Conservation (phyloP, 2,113 vertebrate species). For the Psilopsiagon aurifrons region DNA sequence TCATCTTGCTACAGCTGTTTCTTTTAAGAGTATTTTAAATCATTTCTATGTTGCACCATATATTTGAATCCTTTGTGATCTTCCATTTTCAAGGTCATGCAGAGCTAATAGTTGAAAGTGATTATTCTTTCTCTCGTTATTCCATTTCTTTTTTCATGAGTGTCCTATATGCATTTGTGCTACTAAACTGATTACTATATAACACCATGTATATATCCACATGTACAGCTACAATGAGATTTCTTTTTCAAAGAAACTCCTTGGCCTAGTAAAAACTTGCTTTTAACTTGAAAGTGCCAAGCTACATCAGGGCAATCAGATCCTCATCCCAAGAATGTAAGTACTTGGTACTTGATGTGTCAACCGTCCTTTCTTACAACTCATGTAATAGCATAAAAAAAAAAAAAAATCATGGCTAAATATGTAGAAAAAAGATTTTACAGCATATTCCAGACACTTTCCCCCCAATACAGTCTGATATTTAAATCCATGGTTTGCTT, state of each 20-base stretch:
- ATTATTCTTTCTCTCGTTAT: background rate
- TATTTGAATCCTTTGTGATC: constrained; percentile 29
- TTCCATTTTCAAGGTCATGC: constrained; percentile 57
- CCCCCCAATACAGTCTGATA: background rate
- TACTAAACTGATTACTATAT: background rate
- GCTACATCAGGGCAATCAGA: background rate
- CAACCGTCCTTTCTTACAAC: background rate
- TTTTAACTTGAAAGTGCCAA: background rate
- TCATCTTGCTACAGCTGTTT: constrained; percentile 70
- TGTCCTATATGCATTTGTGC: background rate
- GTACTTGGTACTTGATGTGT: background rate
- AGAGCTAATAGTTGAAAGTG: background rate
- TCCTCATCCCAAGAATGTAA: background rate
- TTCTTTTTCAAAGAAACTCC: background rate
- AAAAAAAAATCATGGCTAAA: background rate
- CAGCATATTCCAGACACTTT: background rate
- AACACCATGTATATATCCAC: background rate
- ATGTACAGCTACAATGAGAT: background rate
- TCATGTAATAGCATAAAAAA: background rate
- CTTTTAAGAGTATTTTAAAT: constrained; percentile 69
- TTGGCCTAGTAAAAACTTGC: background rate
- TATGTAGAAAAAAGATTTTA: background rate
- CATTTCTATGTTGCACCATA: constrained; percentile 42
- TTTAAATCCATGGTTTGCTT: background rate
- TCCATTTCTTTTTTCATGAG: background rate